Evolutionary conservation across 2,797 vertebrate genomes (phyloP), one percentile per base, ranked within the genome.

Genomic region (Chelidonichthys spinosus): DNA sequence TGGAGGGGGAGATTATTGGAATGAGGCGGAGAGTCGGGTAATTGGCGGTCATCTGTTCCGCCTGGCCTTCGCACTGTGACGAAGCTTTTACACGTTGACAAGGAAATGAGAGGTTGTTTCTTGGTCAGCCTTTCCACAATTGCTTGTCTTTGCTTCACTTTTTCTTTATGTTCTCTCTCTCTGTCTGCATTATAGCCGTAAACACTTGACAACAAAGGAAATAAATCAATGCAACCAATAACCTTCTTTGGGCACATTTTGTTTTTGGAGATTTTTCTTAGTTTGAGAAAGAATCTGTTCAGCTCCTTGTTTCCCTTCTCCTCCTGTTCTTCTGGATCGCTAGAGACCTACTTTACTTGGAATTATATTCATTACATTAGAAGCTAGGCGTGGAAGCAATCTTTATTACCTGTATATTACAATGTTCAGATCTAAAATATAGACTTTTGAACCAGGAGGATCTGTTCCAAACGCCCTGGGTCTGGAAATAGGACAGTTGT

Each of bases 31-130:
- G 63, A 74, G 62, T 46, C 69, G 71, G 71, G 50, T 62, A 70
- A 84, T 86, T 76, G 56, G 53, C 60, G 69, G 69, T 70, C 74
- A 69, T 70, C 69, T 63, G 67, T 37, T 11, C 35, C 25, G 52
- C 14, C 37, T 15, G 11, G 39, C 47, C 52, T 17, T 40, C 6
- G 9, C 61, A 18, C 64, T 18, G 52, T 47, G 8, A 72, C 81
- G 35, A 78, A 65, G 42, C 73, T 72, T 83, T 83, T 78, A 77
- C 49, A 56, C 70, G 47, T 18, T 75, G 84, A 86, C 66, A 59
- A 69, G 65, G 72, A 83, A 85, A 89, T 86, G 13, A 85, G 55
- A 74, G 82, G 74, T 65, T 84, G 63, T 50, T 66, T 5, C n/a
- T 40, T 36, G 8, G 14, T 69, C 36, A 14, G 11, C 47, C 25